Evolutionary conservation across 1,140 invertebrate species (phyloP), one percentile per base, ranked within the genome.

Genomic region (Drosophila biarmipes): DNA sequence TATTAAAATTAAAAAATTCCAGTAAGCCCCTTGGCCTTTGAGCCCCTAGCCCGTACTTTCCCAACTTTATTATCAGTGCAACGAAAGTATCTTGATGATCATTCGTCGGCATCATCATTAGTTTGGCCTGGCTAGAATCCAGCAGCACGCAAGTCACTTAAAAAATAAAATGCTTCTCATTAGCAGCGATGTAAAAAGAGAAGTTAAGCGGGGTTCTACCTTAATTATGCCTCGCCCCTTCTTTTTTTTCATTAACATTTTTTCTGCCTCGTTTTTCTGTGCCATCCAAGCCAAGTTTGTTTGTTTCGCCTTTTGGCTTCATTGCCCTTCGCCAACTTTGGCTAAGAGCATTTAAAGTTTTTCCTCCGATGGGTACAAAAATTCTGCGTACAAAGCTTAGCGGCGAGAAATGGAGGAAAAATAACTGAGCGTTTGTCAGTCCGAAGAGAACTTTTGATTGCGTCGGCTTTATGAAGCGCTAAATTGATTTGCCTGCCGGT

Each of bases 161-260:
- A 73, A 84, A 84, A 80, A 84, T 89, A 89, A 89, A 89, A 79
- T 66, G 76, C 64, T 73, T 74, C 84, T 89, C 84, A 89, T 89
- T 89, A 89, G 79, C 46, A 51, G 58, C 57, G 31, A 19, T 8
- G 73, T 42, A 63, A 66, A 74, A 67, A 61, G 51, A 54, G 49
- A 79, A 87, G 79, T 89, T 87, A 87, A 84, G 79, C 45, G 45
- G 76, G 73, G 84, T 76, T 89, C 69, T 84, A 78, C 82, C 82
- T 82, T 85, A 85, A 85, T 85, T 87, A 85, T 68, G 63, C 76
- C 72, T n/a, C 37, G 40, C 10, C 40, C 8, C 17, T 12, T 29
- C 21, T 21, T 19, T 17, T 61, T 29, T 55, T 37, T 40, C 45
- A 42, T 42, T 69, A 45, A 74, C 49, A 74, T 53, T 77, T 66